Conservation (phyloP, 1,140 invertebrate genomes). For the Drosophila malerkotliana region DNA sequence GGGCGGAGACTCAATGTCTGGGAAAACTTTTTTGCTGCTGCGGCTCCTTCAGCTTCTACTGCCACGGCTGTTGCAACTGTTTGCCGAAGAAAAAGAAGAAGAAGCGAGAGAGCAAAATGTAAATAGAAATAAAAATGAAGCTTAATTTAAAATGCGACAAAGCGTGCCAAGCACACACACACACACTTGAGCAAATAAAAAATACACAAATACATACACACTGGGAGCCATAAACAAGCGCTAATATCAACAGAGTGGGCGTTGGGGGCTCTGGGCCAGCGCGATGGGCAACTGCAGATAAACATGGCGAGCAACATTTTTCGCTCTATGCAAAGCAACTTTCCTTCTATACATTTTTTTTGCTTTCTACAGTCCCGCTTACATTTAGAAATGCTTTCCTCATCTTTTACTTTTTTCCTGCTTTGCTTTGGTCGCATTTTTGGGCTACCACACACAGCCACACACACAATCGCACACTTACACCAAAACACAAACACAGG, state of each 20-base stretch:
- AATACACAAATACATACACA: constrained; percentile 26
- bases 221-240: constrained; percentile 57
- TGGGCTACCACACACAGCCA: constrained; percentile 55
- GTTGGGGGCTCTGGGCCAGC: constrained; percentile 19
- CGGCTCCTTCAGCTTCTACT: constrained; percentile 51
- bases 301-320: constrained; percentile 69
- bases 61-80: constrained; percentile 57
- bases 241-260: constrained; percentile 56
- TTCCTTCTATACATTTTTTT: constrained; percentile 22
- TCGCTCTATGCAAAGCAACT: constrained; percentile 70
- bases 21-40: constrained; percentile 48
- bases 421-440: constrained; percentile 58
- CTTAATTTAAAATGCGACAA: constrained; percentile 82
- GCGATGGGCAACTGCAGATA: constrained; percentile 73
- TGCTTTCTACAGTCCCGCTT: not conserved
- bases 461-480: constrained; percentile 23
- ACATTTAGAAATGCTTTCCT: constrained; percentile 53
- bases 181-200: not conserved
- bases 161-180: constrained; percentile 59
- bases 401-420: constrained; percentile 13
- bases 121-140: constrained; percentile 81
- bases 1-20: constrained; percentile 21
- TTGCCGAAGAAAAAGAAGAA: constrained; percentile 15
- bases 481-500: constrained; percentile 22
- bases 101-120: constrained; percentile 64